A percentile compares a stretch with the other conserved stretches of the same genome.
Evolutionary conservation across 2,888 invertebrate species (phyloP).

Genomic region (Drosophila percnosoma): DNA sequence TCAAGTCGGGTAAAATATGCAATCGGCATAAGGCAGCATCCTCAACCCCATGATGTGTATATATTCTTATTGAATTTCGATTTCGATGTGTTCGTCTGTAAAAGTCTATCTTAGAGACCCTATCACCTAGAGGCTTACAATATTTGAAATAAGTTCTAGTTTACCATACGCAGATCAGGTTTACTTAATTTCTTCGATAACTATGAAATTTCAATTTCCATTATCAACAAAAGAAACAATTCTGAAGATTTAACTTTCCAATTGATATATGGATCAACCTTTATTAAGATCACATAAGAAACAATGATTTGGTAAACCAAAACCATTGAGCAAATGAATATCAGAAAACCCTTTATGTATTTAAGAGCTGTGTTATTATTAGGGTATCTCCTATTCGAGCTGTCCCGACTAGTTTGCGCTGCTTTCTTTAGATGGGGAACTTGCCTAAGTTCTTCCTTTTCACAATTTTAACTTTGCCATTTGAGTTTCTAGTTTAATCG

Average conservation of each 20-base stretch:
- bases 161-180: rapidly evolving
- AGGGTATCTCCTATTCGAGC: not conserved
- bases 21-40: not conserved
- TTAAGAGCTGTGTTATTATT: not conserved
- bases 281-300: not conserved
- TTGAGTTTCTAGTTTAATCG: not conserved
- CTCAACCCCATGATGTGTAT: not conserved
- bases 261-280: not conserved
- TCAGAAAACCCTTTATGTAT: not conserved
- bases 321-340: not conserved
- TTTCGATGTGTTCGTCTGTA: not conserved
- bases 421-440: not conserved
- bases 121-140: not conserved
- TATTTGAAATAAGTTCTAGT: not conserved
- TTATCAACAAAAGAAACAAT: not conserved
- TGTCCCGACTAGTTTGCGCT: not conserved
- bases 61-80: not conserved
- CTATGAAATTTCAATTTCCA: not conserved
- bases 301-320: not conserved
- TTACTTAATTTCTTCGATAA: not conserved
- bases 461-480: not conserved
- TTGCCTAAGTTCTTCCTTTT: not conserved
- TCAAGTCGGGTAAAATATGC: not conserved
- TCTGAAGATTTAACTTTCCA: rapidly evolving
- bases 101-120: not conserved